These are phyloP conservation scores for Pristionchus maxplancki DNA, from an alignment of 2,888 invertebrate species.

Conservation along the genomic window DNA sequence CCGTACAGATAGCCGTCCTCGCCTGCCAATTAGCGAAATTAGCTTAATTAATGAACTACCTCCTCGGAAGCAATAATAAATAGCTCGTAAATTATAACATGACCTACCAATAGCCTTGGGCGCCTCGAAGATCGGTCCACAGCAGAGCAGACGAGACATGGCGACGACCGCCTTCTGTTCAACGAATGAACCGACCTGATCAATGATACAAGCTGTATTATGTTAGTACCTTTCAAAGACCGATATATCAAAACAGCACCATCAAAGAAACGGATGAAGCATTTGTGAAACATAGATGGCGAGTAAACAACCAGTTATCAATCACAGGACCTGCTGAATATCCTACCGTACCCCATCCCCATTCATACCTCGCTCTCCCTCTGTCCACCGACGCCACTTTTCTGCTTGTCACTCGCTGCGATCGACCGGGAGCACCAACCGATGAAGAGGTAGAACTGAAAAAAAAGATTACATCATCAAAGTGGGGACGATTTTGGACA, in stretches of 20 bases:
- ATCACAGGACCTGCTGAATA: no score
- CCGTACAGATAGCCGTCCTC: constrained; percentile 90
- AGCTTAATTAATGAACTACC: constrained; percentile 23
- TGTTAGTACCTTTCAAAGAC: no score
- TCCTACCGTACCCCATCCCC: neutral
- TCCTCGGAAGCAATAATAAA: no score
- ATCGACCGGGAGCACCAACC: constrained; percentile 89
- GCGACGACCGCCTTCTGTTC: constrained; percentile 85
- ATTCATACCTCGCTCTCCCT: constrained; percentile 53
- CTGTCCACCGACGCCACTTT: constrained; percentile 40
- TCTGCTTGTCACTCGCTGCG: constrained; percentile 72
- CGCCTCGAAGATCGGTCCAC: constrained; percentile 93
- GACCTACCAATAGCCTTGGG: constrained; percentile 59
- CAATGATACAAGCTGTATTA: neutral
- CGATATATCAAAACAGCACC: no score
- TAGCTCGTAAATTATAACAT: neutral
- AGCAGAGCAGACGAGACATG: constrained; percentile 95
- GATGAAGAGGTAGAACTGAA: constrained; percentile 88
- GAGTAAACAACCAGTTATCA: neutral
- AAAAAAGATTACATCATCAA: neutral
- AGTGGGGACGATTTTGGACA: neutral
- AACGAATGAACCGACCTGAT: constrained; percentile 77
- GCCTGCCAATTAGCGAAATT: constrained; percentile 46
- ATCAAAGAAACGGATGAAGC: no score
- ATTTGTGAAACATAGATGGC: neutral